A percentile compares a stretch with the other conserved stretches of the same genome.
Conservation (phyloP, 2,797 vertebrate genomes). For the Pangasius mekongensis region DNA sequence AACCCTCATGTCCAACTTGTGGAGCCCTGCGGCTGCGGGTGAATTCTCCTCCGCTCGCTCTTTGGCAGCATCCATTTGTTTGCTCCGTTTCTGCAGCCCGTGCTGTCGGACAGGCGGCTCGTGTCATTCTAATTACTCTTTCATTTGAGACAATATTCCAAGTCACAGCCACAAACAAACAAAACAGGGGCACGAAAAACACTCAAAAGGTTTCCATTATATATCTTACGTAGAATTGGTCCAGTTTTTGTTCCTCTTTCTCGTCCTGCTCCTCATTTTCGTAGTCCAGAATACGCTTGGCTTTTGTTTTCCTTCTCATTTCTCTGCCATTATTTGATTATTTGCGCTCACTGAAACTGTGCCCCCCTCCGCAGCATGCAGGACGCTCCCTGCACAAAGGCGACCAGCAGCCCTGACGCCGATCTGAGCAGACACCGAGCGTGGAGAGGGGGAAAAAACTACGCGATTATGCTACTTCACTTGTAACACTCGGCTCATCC, state of each 20-base stretch:
- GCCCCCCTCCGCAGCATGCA: constrained; percentile 59
- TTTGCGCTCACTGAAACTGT: constrained; percentile 60
- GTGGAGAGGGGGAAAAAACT: constrained; percentile 41
- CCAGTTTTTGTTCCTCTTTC: constrained; percentile 59
- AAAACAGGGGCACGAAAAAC: constrained; percentile 41
- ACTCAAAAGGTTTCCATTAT: constrained; percentile 44
- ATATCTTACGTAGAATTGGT: constrained; percentile 60
- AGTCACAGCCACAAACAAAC: constrained; percentile 55
- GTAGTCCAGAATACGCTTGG: constrained; percentile 63
- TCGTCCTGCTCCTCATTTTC: constrained; percentile 63
- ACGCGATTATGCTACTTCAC: constrained; percentile 50
- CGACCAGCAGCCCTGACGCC: constrained; percentile 31
- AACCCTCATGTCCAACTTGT: constrained; percentile 64
- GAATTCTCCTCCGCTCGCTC: constrained; percentile 58
- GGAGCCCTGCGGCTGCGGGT: constrained; percentile 55
- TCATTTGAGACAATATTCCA: constrained; percentile 50
- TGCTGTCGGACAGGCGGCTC: constrained; percentile 61
- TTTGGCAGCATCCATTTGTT: constrained; percentile 63
- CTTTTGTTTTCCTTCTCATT: constrained; percentile 69
- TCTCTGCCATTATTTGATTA: constrained; percentile 65
- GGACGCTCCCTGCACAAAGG: constrained; percentile 48
- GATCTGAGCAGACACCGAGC: constrained; percentile 25
- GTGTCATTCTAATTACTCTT: constrained; percentile 59
- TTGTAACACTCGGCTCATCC: constrained; percentile 47
- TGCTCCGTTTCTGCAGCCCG: constrained; percentile 58